Conservation (phyloP, 1,140 invertebrate genomes). For the Drosophila murphyi region DNA sequence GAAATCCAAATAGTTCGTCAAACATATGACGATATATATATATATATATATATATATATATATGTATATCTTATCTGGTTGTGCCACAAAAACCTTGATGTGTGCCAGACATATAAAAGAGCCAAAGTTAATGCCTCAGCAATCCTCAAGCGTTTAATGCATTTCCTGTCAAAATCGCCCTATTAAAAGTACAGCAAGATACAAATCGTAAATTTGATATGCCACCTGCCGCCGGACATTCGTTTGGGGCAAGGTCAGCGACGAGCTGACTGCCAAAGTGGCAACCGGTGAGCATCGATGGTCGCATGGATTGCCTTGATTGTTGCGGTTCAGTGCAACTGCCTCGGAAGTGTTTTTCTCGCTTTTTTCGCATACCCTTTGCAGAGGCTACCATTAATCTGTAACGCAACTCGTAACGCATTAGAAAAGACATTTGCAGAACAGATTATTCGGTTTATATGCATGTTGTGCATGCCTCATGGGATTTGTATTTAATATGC, state of each 20-base stretch:
- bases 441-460: too few relatives aligned
- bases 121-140: neutral
- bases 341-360: slow-evolving; percentile 45
- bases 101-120: slow-evolving; percentile 7
- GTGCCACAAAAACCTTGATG: slow-evolving; percentile 1
- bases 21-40: too few relatives aligned
- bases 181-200: neutral
- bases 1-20: too few relatives aligned
- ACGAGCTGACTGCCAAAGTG: slow-evolving; percentile 24
- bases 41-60: too few relatives aligned
- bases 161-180: slow-evolving; percentile 27
- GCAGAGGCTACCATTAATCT: neutral
- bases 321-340: slow-evolving; percentile 71
- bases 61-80: too few relatives aligned
- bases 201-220: slow-evolving; percentile 2
- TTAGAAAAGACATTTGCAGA: neutral
- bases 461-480: too few relatives aligned
- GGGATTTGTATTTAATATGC: too few relatives aligned
- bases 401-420: neutral
- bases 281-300: slow-evolving; percentile 33
- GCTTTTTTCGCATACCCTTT: neutral
- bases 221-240: slow-evolving; percentile 3
- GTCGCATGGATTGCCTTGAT: slow-evolving; percentile 54
- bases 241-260: slow-evolving; percentile 49
- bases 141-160: slow-evolving; percentile 20